Evolutionary conservation across 2,113 vertebrate genomes (phyloP).

Genomic region (Sphaerodactylus townsendi): DNA sequence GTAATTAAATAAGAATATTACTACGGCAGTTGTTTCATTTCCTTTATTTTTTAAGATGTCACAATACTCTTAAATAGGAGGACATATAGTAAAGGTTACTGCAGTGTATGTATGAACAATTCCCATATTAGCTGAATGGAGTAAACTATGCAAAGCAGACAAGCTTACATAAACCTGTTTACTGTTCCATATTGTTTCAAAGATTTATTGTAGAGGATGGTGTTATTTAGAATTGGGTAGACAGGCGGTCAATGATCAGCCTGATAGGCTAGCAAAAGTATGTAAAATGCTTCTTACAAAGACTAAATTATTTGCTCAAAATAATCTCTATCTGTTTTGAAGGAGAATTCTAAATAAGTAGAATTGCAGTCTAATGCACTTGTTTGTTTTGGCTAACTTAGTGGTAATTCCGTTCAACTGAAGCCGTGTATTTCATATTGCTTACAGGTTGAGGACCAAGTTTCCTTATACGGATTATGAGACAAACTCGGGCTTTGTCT

Average conservation of each 20-base stretch:
- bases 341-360: not conserved
- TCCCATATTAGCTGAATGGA: not conserved
- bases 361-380: not conserved
- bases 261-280: not conserved
- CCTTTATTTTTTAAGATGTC: not conserved
- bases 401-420: not conserved
- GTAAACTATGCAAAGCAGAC: not conserved
- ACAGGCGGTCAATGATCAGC: not conserved
- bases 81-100: not conserved
- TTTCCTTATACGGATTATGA: conserved; percentile 76
- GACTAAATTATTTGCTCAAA: not conserved
- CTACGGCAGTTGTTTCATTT: not conserved
- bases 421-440: conserved; percentile 40
- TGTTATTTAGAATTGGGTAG: not conserved
- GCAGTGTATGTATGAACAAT: not conserved
- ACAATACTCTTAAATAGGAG: not conserved
- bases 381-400: conserved; percentile 16
- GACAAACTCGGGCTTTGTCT: conserved; percentile 90
- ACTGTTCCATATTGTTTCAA: not conserved
- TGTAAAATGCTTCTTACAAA: conserved; percentile 16
- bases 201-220: not conserved
- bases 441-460: conserved; percentile 83
- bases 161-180: not conserved
- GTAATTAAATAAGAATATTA: not conserved
- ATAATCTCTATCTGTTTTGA: no score